Conservation (phyloP, 1,140 invertebrate species). For the Drosophila ficusphila region DNA sequence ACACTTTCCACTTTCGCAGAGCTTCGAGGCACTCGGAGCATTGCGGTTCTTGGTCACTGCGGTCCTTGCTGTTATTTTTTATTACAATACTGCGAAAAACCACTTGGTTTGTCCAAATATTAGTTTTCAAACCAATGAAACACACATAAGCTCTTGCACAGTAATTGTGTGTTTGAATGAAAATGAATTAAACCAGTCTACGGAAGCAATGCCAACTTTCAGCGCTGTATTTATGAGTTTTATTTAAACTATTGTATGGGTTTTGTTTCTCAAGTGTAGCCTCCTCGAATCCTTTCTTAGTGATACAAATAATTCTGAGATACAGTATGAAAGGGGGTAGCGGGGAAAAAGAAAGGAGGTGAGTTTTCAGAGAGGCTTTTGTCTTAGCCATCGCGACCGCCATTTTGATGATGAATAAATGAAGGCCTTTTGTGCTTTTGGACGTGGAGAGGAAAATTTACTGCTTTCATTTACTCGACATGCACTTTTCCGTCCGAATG, state of each 20-base stretch:
- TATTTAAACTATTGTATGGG: background rate
- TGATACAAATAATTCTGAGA: slow-evolving; percentile 48
- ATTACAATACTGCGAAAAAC: slow-evolving; percentile 4
- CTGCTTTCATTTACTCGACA: slow-evolving; percentile 71
- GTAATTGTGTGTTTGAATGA: too few relatives aligned
- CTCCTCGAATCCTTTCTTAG: slow-evolving; percentile 28
- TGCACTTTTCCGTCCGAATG: slow-evolving; percentile 40
- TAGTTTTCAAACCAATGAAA: background rate
- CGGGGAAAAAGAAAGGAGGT: background rate
- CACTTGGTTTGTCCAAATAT: background rate
- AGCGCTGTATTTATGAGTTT: background rate
- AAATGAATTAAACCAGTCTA: too few relatives aligned
- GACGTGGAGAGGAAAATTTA: slow-evolving; percentile 53
- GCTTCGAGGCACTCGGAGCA: slow-evolving; percentile 30
- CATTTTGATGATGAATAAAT: slow-evolving; percentile 81
- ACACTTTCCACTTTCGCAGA: slow-evolving; percentile 7
- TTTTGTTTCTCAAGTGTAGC: background rate
- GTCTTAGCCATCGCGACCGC: slow-evolving; percentile 65
- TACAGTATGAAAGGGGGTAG: slow-evolving; percentile 1
- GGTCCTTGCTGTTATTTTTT: slow-evolving; percentile 32
- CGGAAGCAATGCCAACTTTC: too few relatives aligned
- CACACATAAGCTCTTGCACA: too few relatives aligned
- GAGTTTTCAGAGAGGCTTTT: slow-evolving; percentile 32
- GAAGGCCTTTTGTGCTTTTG: slow-evolving; percentile 67
- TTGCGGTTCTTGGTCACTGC: slow-evolving; percentile 53